Conservation (phyloP, 2,113 vertebrate species). For the Callionymus lyra region DNA sequence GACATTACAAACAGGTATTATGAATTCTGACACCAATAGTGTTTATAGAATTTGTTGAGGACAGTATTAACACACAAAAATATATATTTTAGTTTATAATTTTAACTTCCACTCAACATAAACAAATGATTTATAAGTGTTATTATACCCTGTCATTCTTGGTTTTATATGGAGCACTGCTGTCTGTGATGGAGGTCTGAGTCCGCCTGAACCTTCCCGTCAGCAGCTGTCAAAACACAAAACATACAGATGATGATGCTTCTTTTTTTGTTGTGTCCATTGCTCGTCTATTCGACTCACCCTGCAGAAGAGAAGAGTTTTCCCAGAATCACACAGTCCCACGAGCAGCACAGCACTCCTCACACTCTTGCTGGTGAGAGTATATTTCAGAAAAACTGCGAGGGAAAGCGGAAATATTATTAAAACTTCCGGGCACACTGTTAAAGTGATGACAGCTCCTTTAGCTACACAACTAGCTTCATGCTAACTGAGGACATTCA, state of each 20-base stretch:
- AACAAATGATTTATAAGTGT: no score
- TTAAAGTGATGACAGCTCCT: background rate
- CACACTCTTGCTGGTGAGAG: slow-evolving; percentile 60
- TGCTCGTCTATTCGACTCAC: slow-evolving; percentile 36
- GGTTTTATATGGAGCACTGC: slow-evolving; percentile 72
- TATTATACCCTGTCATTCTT: slow-evolving; percentile 68
- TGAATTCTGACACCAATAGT: no score
- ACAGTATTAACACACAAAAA: no score
- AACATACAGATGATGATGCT: background rate
- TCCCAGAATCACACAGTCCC: slow-evolving; percentile 69
- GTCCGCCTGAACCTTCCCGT: slow-evolving; percentile 78
- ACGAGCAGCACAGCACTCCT: slow-evolving; percentile 59
- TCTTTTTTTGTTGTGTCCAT: background rate
- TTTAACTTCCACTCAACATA: no score
- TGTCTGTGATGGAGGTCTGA: slow-evolving; percentile 86
- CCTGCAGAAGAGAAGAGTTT: slow-evolving; percentile 65
- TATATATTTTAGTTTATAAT: no score
- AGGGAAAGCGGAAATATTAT: background rate
- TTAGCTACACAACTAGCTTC: slow-evolving; percentile 11
- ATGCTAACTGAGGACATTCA: background rate
- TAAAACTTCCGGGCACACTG: no score
- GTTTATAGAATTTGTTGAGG: no score
- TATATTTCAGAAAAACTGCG: slow-evolving; percentile 63
- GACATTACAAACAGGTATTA: no score
- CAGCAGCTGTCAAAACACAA: slow-evolving; percentile 66